These are phyloP conservation scores for Chelonus insularis DNA, from an alignment of 1,140 invertebrate species.

Conservation along the genomic window DNA sequence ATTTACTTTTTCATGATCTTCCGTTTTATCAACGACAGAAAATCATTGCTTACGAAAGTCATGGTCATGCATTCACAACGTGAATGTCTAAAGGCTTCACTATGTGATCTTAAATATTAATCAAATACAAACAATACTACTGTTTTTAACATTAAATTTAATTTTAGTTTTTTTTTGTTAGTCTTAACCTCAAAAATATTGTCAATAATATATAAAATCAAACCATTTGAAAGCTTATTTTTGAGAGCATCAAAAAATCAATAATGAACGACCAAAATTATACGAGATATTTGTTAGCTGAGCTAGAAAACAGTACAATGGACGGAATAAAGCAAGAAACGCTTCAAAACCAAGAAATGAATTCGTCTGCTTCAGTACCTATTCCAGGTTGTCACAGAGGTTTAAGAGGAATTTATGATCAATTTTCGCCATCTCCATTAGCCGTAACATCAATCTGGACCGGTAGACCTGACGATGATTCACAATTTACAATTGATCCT, in stretches of 20 bases:
- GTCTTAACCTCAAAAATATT: too few relatives aligned
- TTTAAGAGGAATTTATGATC: conserved; percentile 46
- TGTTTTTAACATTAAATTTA: too few relatives aligned
- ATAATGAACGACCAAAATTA: conserved; percentile 38
- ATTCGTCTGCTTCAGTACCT: conserved; percentile 53
- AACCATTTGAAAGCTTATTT: too few relatives aligned
- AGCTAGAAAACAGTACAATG: conserved; percentile 38
- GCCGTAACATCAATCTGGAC: conserved; percentile 45
- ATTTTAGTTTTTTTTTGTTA: too few relatives aligned
- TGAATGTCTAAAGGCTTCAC: too few relatives aligned
- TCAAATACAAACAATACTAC: too few relatives aligned
- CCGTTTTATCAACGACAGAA: too few relatives aligned
- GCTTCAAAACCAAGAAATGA: conserved; percentile 42
- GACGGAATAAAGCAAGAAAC: conserved; percentile 49
- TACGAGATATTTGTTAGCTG: conserved; percentile 37
- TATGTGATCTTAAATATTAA: too few relatives aligned
- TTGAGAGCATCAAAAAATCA: not conserved
- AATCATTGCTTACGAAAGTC: too few relatives aligned
- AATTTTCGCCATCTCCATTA: conserved; percentile 56
- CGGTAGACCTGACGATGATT: conserved; percentile 43
- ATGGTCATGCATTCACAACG: too few relatives aligned
- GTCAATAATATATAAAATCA: too few relatives aligned
- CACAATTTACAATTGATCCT: conserved; percentile 46
- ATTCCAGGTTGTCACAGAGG: conserved; percentile 54
- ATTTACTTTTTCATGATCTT: too few relatives aligned